These are phyloP conservation scores for Boleophthalmus pectinirostris DNA, from an alignment of 2,113 vertebrate genomes.

Conservation along the genomic window DNA sequence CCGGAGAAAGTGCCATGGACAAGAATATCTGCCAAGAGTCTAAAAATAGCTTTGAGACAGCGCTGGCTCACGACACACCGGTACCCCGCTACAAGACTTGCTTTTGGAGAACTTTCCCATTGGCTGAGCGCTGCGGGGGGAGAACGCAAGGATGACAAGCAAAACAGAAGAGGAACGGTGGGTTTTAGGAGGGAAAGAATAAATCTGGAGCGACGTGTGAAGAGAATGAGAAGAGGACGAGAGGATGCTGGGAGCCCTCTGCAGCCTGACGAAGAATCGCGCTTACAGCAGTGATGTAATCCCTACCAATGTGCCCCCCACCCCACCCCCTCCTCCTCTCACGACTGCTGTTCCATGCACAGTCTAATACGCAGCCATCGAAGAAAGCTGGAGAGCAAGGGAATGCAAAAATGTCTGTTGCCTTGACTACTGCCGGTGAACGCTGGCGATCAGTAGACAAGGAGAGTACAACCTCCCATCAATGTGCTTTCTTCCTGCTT, in stretches of 20 bases:
- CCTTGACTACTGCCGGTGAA: slow-evolving; percentile 52
- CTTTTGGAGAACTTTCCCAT: slow-evolving; percentile 50
- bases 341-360: slow-evolving; percentile 44
- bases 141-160: slow-evolving; percentile 12
- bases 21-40: slow-evolving; percentile 63
- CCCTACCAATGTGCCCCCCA: slow-evolving; percentile 29
- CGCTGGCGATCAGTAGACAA: slow-evolving; percentile 11
- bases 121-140: slow-evolving; percentile 34
- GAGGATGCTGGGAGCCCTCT: slow-evolving; percentile 40
- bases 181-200: slow-evolving; percentile 9
- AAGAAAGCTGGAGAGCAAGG: slow-evolving; percentile 37
- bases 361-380: slow-evolving; percentile 35
- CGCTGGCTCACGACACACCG: slow-evolving; percentile 51
- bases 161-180: not conserved
- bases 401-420: slow-evolving; percentile 65
- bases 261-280: slow-evolving; percentile 52
- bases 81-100: slow-evolving; percentile 49
- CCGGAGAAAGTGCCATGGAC: slow-evolving; percentile 47
- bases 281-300: slow-evolving; percentile 69
- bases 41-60: slow-evolving; percentile 71
- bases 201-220: slow-evolving; percentile 6
- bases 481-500: not conserved
- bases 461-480: slow-evolving; percentile 20
- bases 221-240: slow-evolving; percentile 13
- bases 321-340: slow-evolving; percentile 23